Percentiles rank a stretch among this genome's conserved stretches.
Conservation (phyloP, 2,113 vertebrate species). For the Sclerurus mexicanus region DNA sequence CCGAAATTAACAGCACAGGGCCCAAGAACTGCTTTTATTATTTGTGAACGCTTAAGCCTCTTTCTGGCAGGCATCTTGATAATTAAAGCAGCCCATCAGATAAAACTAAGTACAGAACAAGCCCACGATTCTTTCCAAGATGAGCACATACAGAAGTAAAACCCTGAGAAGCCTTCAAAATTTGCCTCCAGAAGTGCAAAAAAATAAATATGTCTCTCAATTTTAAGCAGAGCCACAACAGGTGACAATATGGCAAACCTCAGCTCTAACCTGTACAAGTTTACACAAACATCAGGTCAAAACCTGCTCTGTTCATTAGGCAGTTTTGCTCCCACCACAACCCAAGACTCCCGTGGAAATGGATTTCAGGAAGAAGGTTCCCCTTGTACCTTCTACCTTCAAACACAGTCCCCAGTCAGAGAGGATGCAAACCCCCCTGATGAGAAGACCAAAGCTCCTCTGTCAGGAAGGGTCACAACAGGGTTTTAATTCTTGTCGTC, state of each 20-base stretch:
- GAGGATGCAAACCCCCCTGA: not conserved
- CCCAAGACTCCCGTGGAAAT: not conserved
- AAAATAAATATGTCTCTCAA: not conserved
- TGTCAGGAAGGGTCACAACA: not conserved
- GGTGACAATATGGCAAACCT: not conserved
- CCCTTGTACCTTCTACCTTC: not conserved
- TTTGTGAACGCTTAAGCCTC: not conserved
- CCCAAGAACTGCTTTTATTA: not conserved
- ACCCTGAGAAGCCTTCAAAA: not conserved
- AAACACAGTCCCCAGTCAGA: not conserved
- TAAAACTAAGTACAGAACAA: not conserved
- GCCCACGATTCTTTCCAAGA: not conserved
- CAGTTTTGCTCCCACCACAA: not conserved
- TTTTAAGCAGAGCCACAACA: not conserved
- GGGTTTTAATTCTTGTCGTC: not conserved
- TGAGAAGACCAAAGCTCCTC: not conserved
- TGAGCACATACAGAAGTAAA: not conserved
- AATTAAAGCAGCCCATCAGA: not conserved
- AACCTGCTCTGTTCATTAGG: not conserved
- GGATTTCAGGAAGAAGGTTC: not conserved
- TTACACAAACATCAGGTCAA: not conserved
- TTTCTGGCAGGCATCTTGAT: not conserved
- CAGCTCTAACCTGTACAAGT: accelerated
- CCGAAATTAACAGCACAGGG: not conserved
- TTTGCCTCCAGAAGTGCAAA: not conserved